A percentile compares a stretch with the other conserved stretches of the same genome.
These are phyloP conservation scores for Saimiri boliviensis DNA, from an alignment of 2,113 vertebrate species.

Conservation along the genomic window DNA sequence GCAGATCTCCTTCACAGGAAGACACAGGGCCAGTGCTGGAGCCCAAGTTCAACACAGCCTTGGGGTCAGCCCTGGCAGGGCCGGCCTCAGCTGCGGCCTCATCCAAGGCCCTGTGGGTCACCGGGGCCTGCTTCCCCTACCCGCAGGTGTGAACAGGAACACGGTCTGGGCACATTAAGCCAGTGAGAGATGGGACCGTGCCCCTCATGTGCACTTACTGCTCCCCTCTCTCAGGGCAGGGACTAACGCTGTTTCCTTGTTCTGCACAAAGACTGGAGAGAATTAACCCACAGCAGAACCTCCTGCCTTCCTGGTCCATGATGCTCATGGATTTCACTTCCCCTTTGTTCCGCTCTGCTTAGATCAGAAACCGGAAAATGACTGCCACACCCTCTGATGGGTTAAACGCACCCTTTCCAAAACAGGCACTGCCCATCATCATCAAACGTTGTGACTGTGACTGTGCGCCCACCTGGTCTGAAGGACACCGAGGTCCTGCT, in stretches of 20 bases:
- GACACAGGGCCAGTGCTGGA: background rate
- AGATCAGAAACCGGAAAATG: background rate
- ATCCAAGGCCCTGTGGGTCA: background rate
- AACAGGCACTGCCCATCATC: background rate
- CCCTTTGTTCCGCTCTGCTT: background rate
- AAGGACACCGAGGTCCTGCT: background rate
- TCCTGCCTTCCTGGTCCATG: no score
- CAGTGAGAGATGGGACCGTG: no score
- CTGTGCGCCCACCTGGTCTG: background rate
- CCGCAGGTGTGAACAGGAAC: background rate
- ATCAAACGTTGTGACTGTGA: background rate
- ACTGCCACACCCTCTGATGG: fast-evolving
- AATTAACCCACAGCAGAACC: background rate
- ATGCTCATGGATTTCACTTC: background rate
- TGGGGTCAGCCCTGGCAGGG: background rate
- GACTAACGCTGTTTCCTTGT: background rate
- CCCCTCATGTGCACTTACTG: no score
- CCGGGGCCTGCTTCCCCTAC: background rate
- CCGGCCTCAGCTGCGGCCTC: background rate
- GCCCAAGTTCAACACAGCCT: background rate
- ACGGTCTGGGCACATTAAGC: background rate
- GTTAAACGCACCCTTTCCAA: background rate
- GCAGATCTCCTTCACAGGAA: background rate
- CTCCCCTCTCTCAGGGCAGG: background rate
- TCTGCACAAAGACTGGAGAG: background rate